Percentiles rank a stretch among this genome's conserved stretches.
These are phyloP conservation scores for Fukomys damarensis DNA, from an alignment of 2,113 vertebrate genomes.

Conservation along the genomic window DNA sequence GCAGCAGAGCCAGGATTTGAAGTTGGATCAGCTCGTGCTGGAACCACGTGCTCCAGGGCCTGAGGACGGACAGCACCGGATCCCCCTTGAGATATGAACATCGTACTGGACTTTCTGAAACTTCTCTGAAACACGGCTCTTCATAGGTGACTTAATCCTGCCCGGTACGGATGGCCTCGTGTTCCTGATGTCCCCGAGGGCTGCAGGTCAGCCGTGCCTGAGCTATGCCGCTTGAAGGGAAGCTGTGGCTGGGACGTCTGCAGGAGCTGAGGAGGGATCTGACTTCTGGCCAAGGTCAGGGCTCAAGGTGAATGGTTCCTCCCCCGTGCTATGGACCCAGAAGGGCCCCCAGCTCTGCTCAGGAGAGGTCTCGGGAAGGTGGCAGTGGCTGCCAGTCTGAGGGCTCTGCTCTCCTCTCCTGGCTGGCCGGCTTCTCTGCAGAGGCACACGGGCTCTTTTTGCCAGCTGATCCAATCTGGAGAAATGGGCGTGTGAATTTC, in stretches of 20 bases:
- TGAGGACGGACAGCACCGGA: not conserved
- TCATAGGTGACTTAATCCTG: not conserved
- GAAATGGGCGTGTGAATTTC: not conserved
- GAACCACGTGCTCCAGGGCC: not conserved
- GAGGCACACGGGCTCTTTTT: not conserved
- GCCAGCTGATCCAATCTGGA: not conserved
- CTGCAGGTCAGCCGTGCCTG: too few species aligned
- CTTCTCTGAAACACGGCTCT: not conserved
- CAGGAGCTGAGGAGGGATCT: not conserved
- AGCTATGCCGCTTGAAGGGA: not conserved
- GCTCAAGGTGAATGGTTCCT: not conserved
- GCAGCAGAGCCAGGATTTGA: not conserved
- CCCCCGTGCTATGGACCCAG: too few species aligned
- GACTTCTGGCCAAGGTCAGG: not conserved
- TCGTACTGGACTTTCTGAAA: not conserved
- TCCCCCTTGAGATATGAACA: not conserved
- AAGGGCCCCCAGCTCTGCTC: not conserved
- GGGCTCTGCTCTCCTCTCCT: not conserved
- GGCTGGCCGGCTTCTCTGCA: not conserved
- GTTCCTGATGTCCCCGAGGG: not conserved
- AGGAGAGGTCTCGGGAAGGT: not conserved
- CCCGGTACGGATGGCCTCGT: not conserved
- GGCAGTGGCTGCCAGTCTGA: not conserved
- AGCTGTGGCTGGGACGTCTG: not conserved
- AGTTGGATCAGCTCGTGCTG: not conserved